Percentiles rank a stretch among this genome's conserved stretches.
Conservation (phyloP, 2,797 vertebrate genomes). For the Typhlichthys subterraneus region DNA sequence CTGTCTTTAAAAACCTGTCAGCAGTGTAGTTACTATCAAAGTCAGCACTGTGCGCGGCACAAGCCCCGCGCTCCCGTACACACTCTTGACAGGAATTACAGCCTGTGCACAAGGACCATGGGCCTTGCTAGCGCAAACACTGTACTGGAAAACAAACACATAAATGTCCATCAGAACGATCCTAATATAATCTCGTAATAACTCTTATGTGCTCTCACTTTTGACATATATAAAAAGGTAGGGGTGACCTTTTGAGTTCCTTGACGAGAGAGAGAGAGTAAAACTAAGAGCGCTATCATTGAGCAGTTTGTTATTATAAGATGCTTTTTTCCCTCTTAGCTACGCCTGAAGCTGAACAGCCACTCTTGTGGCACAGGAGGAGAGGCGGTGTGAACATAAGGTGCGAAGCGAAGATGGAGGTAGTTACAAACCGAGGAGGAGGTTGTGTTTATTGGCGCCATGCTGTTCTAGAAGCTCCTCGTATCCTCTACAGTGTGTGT, state of each 20-base stretch:
- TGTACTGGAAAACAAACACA: constrained; percentile 15
- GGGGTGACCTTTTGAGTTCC: too few relatives aligned
- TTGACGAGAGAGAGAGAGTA: too few relatives aligned
- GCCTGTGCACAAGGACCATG: constrained; percentile 30
- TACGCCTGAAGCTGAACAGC: constrained; percentile 15
- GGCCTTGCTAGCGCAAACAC: constrained; percentile 42
- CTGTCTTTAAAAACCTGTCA: constrained; percentile 79
- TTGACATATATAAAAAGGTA: not conserved
- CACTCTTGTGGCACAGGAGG: constrained; percentile 28
- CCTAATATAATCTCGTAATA: constrained; percentile 22
- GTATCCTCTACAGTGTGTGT: not conserved
- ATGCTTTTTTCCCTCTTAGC: constrained; percentile 9
- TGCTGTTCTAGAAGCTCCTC: constrained; percentile 54
- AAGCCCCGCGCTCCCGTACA: constrained; percentile 24
- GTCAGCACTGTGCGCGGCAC: constrained; percentile 57
- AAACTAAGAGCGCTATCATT: too few relatives aligned
- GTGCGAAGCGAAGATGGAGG: constrained; percentile 64
- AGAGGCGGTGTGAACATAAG: constrained; percentile 44
- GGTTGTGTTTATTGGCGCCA: constrained; percentile 68
- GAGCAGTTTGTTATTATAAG: constrained; percentile 12
- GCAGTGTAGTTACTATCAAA: constrained; percentile 75
- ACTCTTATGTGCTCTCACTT: not conserved
- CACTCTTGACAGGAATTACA: constrained; percentile 54
- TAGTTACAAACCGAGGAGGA: constrained; percentile 56
- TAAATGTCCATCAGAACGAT: constrained; percentile 24